Evolutionary conservation across 2,113 vertebrate genomes (phyloP).

Genomic region (Nycticebus coucang): DNA sequence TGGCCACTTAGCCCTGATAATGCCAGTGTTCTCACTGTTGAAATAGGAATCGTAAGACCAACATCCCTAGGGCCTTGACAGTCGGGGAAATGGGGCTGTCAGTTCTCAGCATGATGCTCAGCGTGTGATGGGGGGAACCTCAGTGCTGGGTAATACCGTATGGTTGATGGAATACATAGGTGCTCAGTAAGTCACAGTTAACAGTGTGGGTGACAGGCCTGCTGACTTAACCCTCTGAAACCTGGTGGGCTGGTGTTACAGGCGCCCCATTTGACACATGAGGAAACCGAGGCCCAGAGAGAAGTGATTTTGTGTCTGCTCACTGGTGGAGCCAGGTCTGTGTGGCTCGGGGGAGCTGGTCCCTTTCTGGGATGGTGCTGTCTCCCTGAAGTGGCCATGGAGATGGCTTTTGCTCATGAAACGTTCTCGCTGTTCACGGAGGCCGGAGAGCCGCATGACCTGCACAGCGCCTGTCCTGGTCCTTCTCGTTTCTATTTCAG

Average conservation of each 20-base stretch:
- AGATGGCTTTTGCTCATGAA: neutral
- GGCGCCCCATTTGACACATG: neutral
- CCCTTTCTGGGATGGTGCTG: rapidly evolving
- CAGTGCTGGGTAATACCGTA: rapidly evolving
- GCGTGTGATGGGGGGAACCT: rapidly evolving
- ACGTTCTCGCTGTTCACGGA: rapidly evolving
- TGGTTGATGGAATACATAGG: too few species aligned
- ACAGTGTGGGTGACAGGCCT: neutral
- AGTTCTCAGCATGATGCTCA: rapidly evolving
- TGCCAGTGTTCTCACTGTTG: neutral
- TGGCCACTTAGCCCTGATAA: neutral
- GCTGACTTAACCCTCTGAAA: rapidly evolving
- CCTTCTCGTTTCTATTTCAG: constrained; percentile 67
- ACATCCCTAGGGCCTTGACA: rapidly evolving
- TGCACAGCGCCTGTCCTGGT: rapidly evolving
- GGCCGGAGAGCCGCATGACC: neutral
- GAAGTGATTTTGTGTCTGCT: neutral
- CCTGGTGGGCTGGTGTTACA: neutral
- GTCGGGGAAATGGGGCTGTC: rapidly evolving
- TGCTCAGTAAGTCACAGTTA: rapidly evolving
- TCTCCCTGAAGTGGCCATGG: rapidly evolving
- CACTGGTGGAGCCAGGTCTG: rapidly evolving
- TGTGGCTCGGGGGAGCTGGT: neutral
- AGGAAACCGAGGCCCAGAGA: neutral
- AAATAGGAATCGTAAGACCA: neutral